Evolutionary conservation across 2,888 invertebrate species (phyloP), one percentile per base, ranked within the genome.

Genomic region (Scaeva pyrastri): DNA sequence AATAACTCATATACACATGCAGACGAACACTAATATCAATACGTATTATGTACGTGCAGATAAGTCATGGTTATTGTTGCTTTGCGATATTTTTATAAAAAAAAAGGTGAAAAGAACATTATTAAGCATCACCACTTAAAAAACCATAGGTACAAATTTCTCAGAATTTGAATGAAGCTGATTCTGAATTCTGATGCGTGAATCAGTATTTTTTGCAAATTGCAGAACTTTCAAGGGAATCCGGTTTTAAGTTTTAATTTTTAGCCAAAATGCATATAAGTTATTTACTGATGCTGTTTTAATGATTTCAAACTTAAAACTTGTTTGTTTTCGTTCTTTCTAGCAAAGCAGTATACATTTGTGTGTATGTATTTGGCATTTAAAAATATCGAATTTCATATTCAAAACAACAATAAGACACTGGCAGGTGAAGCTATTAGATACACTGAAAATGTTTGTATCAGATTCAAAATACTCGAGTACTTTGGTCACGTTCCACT

Each of bases 401-500:
- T 4, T 7, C 36, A 43, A 8, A 60, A n/a, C 3, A 60, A 45
- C n/a, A 62, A 43, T 0, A 16, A 16, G 0, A 19, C 1, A 43
- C 14, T n/a, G n/a, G n/a, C n/a, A n/a, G n/a, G n/a, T n/a, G n/a
- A n/a, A n/a, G 39, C 7, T 39, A 8, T 39, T n/a, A n/a, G n/a
- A 39, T n/a, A 7, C 6, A 4, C 1, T 19, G 23, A 0, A 52
- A 52, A 43, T 23, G 14, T 10, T 7, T 21, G 12, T 8, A 2
- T 41, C 5, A 21, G 6, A 56, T 50, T 19, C 23, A 1, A 6
- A 52, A 8, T 56, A 11, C 14, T 43, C 2, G 8, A 21, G 14
- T 21, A 8, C 31, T 45, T 74, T 62, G 36, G 41, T 78, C 74
- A 74, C 83, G 78, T 78, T 52, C 52, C 16, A 62, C 48, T 26